phyloP scores from a whole-genome alignment of 2,888 invertebrate species.

The Cephus sareptanus region DNA sequence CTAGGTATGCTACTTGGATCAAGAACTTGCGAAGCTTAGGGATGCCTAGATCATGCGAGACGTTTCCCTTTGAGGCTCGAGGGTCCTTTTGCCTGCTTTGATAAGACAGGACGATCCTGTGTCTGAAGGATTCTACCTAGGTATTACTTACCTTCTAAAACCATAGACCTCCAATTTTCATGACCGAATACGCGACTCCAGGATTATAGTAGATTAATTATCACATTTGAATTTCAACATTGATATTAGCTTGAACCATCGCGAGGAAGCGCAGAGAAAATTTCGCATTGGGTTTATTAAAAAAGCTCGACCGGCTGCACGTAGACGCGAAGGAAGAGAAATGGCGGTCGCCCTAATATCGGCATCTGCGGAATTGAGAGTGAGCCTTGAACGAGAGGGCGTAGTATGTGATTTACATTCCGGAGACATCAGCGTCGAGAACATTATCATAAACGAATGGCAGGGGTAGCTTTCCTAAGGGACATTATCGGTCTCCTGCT shows the following conservation, averaged over 20 bases:
- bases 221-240: background rate
- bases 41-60: conserved; percentile 22
- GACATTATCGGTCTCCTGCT: conserved; percentile 53
- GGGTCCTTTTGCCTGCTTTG: conserved; percentile 30
- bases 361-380: conserved; percentile 20
- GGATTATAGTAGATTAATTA: background rate
- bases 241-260: background rate
- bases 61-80: conserved; percentile 35
- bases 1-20: background rate
- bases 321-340: background rate
- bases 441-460: conserved; percentile 51
- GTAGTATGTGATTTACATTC: conserved; percentile 46
- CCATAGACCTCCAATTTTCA: background rate
- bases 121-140: conserved; percentile 29
- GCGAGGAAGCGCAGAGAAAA: background rate
- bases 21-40: conserved; percentile 21
- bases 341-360: conserved; percentile 15
- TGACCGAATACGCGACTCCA: background rate
- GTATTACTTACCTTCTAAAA: background rate
- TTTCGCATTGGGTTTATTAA: background rate
- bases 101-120: conserved; percentile 29
- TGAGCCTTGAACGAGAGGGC: conserved; percentile 1
- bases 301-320: background rate
- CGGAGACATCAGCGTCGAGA: conserved; percentile 36
- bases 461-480: conserved; percentile 35